Conservation (phyloP, 2,113 vertebrate species). For the Microcebus murinus region DNA sequence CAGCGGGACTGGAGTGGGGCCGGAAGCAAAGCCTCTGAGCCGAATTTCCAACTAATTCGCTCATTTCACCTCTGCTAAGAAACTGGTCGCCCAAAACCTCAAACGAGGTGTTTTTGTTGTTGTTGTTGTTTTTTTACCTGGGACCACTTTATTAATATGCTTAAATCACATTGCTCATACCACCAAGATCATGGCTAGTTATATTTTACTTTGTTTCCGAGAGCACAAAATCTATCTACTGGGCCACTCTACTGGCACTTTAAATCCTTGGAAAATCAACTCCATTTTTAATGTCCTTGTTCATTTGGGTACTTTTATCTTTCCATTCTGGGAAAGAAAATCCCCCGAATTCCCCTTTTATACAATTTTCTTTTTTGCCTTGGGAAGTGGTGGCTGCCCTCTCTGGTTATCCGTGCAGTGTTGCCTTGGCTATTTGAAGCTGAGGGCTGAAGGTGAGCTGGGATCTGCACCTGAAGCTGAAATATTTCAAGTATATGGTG, state of each 20-base stretch:
- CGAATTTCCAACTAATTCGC: neutral
- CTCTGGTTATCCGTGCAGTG: neutral
- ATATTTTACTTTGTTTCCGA: neutral
- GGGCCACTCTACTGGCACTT: neutral
- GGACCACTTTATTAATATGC: neutral
- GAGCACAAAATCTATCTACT: neutral
- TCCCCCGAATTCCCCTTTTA: neutral
- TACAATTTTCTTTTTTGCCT: neutral
- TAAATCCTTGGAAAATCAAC: neutral
- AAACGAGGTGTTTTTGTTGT: neutral
- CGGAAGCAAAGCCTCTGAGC: too few species aligned
- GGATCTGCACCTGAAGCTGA: neutral
- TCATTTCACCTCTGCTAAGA: neutral
- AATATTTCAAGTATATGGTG: neutral
- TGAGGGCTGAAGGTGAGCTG: neutral
- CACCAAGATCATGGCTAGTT: neutral
- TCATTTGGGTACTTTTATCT: neutral
- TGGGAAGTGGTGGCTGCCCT: neutral
- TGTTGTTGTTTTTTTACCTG: neutral
- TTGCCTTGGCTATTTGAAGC: neutral
- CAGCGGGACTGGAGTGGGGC: too few species aligned
- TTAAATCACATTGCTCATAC: neutral
- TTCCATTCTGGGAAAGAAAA: neutral
- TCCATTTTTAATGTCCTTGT: neutral
- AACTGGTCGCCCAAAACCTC: neutral